Base-by-base conservation (phyloP, 2,888 invertebrate species). In the Allacma fusca region DNA sequence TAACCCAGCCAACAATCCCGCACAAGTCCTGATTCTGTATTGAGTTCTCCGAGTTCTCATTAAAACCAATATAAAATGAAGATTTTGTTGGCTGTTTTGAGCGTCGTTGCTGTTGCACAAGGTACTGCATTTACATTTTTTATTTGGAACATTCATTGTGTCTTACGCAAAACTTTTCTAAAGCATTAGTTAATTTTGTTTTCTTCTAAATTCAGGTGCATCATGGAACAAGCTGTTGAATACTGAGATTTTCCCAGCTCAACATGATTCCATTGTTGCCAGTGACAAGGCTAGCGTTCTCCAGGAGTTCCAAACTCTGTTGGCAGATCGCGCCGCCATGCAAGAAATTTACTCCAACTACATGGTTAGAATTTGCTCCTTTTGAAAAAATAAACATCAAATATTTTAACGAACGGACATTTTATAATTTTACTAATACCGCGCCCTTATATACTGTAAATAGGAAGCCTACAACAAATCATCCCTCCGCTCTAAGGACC, bases 401-500 rank as follows among this genome's bases (percentile, higher is more conserved):
- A n/a, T n/a, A n/a, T n/a, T n/a, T n/a, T n/a, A n/a, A n/a, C n/a
- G n/a, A n/a, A n/a, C n/a, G n/a, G n/a, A n/a, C n/a, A n/a, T n/a
- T n/a, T n/a, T n/a, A n/a, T n/a, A n/a, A n/a, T n/a, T n/a, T n/a
- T n/a, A n/a, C n/a, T n/a, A n/a, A n/a, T n/a, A n/a, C n/a, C n/a
- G n/a, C n/a, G n/a, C n/a, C n/a, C n/a, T n/a, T n/a, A n/a, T n/a
- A n/a, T n/a, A n/a, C n/a, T n/a, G 50, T 19, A 70, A 19, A 5
- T 13, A 50, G 50, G 50, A 19, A 19, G 50, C 50, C 50, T 72
- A 34, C 34, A 23, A 34, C 29, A 72, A 72, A n/a, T 26, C 29
- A 28, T 16, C 28, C 1, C 19, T 62, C 21, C 72, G 72, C 23
- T 59, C 72, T 13, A 72, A 62, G 40, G 72, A 72, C 28, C 24